Evolutionary conservation across 2,113 vertebrate genomes (phyloP).

Genomic region (Indicator indicator): DNA sequence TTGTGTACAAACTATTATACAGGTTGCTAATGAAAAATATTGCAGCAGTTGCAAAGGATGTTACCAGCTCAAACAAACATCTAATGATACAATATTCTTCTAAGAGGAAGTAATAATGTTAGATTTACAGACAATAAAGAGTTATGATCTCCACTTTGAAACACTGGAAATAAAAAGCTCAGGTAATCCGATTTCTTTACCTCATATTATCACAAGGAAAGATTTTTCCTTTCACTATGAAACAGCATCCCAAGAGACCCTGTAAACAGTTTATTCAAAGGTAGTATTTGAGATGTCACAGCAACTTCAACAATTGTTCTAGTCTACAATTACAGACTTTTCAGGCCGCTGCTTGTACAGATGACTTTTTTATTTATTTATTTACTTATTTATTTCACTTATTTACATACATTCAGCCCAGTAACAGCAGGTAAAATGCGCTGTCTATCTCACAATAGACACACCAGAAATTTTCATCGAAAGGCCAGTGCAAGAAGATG

Average conservation of each 20-base stretch:
- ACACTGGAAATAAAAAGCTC: slow-evolving; percentile 78
- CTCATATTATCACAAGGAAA: slow-evolving; percentile 74
- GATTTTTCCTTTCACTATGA: slow-evolving; percentile 64
- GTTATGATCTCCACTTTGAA: slow-evolving; percentile 76
- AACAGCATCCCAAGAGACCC: slow-evolving; percentile 66
- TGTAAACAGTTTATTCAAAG: slow-evolving; percentile 69
- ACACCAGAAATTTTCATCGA: slow-evolving; percentile 65
- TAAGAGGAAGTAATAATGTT: slow-evolving; percentile 83
- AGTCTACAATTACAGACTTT: slow-evolving; percentile 73
- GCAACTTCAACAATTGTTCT: slow-evolving; percentile 72
- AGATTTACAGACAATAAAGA: slow-evolving; percentile 83
- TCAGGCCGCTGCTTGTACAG: slow-evolving; percentile 75
- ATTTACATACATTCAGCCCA: slow-evolving; percentile 86
- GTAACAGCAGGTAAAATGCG: slow-evolving; percentile 73
- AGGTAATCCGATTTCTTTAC: slow-evolving; percentile 71
- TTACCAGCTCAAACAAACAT: slow-evolving; percentile 84
- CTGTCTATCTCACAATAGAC: slow-evolving; percentile 75
- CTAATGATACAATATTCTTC: slow-evolving; percentile 84
- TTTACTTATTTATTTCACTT: slow-evolving; percentile 28
- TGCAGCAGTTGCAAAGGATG: slow-evolving; percentile 78
- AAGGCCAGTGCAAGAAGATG: slow-evolving; percentile 78
- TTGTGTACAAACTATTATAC: slow-evolving; percentile 83
- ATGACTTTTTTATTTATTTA: slow-evolving; percentile 53
- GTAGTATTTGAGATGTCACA: slow-evolving; percentile 73
- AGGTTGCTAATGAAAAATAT: slow-evolving; percentile 82